Base-by-base conservation (phyloP, 35 echinoderm and acorn worm species). In the Strongylocentrotus purpuratus region DNA sequence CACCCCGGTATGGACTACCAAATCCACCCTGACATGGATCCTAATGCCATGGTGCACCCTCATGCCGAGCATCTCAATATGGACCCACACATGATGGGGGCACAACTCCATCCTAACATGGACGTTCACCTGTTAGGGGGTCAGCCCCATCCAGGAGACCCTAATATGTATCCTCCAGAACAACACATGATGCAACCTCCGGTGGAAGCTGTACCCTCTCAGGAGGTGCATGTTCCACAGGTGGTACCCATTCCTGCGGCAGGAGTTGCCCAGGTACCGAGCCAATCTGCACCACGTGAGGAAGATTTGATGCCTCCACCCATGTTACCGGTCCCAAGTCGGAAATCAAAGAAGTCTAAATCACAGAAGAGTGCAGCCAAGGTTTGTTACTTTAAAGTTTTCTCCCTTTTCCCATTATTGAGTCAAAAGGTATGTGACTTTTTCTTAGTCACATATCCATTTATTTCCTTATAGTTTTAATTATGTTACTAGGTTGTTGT, bases 21-120 rank as follows among this genome's bases (percentile, higher is more conserved):
- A 32, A 93, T 47, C 5, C 96, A 96, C 41, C 48, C 95, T 85
- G 91, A 47, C 91, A 93, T 93, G 91, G 91, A 93, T 31, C 91
- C 91, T 46, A 48, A 93, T 46, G 91, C 48, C 3, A 50, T 93
- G 91, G 91, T 13, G 6, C 91, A 94, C 50, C 91, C 46, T n/a
- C 91, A 93, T n/a, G n/a, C n/a, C 5, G 91, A 93, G n/a, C 87
- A 89, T 31, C 91, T 45, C 4, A 31, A 52, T 32, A 93, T 93
- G 91, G 91, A 93, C 46, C 91, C 91, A 18, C 45, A 58, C 91
- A 93, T 93, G 91, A 93, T 93, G 91, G 91, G 20, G 32, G 9
- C 7, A 41, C 90, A 45, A 28, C 33, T 13, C 25, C 65, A 78
- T 22, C 6, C 95, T 13, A 48, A 71, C 22, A 94, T 94, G 94